These are phyloP conservation scores for Ecliptopera silaceata DNA, from an alignment of 2,888 invertebrate genomes.

Conservation along the genomic window DNA sequence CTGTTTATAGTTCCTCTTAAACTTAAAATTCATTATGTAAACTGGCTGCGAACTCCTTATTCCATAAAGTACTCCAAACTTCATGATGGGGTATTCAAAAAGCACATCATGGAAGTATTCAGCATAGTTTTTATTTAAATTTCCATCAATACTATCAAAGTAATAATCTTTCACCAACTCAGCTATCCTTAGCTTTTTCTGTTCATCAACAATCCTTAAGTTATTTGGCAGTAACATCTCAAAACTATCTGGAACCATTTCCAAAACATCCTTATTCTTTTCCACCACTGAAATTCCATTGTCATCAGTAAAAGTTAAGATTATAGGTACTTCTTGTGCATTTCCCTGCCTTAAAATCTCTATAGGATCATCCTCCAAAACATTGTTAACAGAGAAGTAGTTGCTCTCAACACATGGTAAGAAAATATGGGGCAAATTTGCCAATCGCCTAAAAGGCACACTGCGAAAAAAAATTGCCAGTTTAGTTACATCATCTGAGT, in stretches of 20 bases:
- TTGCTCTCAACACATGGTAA: conserved; percentile 63
- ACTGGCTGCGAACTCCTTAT: conserved; percentile 49
- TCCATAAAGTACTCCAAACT: conserved; percentile 58
- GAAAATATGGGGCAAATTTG: conserved; percentile 48
- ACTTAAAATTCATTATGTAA: conserved; percentile 59
- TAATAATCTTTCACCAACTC: conserved; percentile 64
- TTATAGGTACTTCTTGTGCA: conserved; percentile 57
- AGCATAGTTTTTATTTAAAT: conserved; percentile 46
- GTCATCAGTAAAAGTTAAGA: conserved; percentile 55
- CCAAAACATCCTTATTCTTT: conserved; percentile 43
- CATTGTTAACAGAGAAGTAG: conserved; percentile 38
- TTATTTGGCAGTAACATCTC: conserved; percentile 63
- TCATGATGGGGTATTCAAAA: conserved; percentile 61
- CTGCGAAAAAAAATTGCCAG: conserved; percentile 53
- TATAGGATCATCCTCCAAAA: conserved; percentile 60
- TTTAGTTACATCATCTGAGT: conserved; percentile 38
- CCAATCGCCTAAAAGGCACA: conserved; percentile 39
- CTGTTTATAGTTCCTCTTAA: conserved; percentile 10
- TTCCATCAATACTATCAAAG: conserved; percentile 45
- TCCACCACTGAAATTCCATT: conserved; percentile 45
- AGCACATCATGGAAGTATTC: conserved; percentile 64
- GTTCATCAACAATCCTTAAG: conserved; percentile 52
- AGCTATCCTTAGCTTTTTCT: conserved; percentile 48
- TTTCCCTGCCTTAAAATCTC: conserved; percentile 48
- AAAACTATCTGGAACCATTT: conserved; percentile 50